These are phyloP conservation scores for Phragmatobia fuliginosa DNA, from an alignment of 2,888 invertebrate species.

Conservation along the genomic window DNA sequence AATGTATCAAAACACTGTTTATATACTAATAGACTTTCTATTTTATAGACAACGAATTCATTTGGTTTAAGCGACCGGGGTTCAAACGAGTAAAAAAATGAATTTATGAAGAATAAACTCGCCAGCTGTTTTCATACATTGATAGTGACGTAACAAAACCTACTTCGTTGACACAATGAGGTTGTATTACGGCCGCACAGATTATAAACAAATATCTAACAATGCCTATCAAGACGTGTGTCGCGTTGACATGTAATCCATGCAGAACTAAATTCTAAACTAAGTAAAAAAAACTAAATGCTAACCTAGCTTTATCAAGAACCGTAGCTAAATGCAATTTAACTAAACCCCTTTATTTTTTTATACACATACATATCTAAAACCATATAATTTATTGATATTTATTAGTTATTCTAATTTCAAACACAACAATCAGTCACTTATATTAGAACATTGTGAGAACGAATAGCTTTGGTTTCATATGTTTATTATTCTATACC, in stretches of 20 bases:
- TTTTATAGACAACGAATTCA: background rate
- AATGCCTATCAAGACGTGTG: slow-evolving; percentile 35
- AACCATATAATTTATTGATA: background rate
- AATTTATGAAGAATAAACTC: slow-evolving; percentile 32
- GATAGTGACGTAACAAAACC: slow-evolving; percentile 38
- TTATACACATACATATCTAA: background rate
- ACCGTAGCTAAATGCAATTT: background rate
- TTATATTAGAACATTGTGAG: background rate
- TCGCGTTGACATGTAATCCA: background rate
- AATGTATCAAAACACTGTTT: background rate
- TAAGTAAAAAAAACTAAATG: background rate
- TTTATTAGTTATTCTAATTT: background rate
- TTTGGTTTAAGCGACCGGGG: background rate
- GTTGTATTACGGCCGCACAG: slow-evolving; percentile 39
- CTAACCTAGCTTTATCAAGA: background rate
- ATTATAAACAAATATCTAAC: slow-evolving; percentile 47
- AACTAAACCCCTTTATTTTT: background rate
- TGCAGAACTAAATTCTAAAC: background rate
- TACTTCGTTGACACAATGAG: slow-evolving; percentile 48
- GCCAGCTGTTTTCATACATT: slow-evolving; percentile 46
- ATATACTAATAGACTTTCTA: background rate
- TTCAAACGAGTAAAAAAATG: background rate
- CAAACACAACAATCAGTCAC: background rate
- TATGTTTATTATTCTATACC: slow-evolving; percentile 19
- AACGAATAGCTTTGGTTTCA: slow-evolving; percentile 5